Conservation (phyloP, 1,140 invertebrate genomes). For the Panulirus ornatus region DNA sequence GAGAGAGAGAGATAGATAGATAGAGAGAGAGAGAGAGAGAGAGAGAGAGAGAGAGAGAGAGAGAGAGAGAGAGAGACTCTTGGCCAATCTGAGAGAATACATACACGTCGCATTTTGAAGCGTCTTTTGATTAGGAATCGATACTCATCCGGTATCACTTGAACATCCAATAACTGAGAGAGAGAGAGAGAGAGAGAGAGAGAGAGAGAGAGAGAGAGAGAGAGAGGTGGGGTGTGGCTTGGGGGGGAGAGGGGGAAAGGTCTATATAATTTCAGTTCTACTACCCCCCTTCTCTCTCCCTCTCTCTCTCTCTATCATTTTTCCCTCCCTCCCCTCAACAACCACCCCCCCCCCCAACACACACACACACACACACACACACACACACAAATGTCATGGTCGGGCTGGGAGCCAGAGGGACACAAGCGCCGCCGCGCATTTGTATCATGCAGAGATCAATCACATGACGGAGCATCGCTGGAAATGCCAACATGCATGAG, state of each 20-base stretch:
- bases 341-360: too few species aligned
- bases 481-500: slow-evolving; percentile 65
- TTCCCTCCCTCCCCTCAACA: too few species aligned
- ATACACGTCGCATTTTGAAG: too few species aligned
- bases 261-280: too few species aligned
- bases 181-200: neutral
- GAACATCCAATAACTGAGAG: neutral
- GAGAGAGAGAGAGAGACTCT: neutral
- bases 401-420: neutral
- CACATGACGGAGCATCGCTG: slow-evolving; percentile 46
- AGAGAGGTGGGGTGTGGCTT: neutral
- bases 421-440: neutral
- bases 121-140: too few species aligned
- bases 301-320: too few species aligned
- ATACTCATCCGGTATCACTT: too few species aligned
- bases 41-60: neutral
- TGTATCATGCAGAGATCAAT: slow-evolving; percentile 59
- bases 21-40: slow-evolving; percentile 29
- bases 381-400: too few species aligned
- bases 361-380: too few species aligned
- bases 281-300: too few species aligned
- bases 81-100: neutral
- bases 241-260: neutral
- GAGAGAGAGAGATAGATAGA: too few species aligned
- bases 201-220: neutral